phyloP scores from a whole-genome alignment of 2,888 invertebrate species.

The Erebia aethiops region DNA sequence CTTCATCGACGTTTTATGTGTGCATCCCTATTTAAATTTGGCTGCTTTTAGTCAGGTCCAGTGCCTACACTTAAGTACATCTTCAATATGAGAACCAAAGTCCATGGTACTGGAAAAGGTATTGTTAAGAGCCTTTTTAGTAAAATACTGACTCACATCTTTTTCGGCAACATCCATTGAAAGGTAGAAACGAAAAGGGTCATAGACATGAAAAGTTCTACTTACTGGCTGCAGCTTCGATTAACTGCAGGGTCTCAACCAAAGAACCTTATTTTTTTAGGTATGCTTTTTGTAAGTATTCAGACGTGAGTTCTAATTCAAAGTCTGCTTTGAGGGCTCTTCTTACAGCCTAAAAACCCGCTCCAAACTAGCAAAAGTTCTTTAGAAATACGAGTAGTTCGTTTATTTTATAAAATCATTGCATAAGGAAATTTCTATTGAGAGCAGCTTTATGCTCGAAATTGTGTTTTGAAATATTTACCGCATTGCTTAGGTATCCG shows the following conservation, averaged over 20 bases:
- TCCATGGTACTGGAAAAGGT: conserved; percentile 11
- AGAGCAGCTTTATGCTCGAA: neutral
- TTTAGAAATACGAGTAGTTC: conserved; percentile 5
- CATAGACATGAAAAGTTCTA: conserved; percentile 3
- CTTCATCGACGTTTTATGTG: neutral
- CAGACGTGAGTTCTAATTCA: conserved; percentile 2
- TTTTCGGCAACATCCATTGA: neutral
- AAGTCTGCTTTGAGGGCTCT: conserved; percentile 10
- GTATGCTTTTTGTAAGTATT: neutral
- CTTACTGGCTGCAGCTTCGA: neutral
- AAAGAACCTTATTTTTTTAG: conserved; percentile 6
- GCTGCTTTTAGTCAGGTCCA: conserved; percentile 32
- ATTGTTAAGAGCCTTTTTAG: conserved; percentile 7
- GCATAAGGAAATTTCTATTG: neutral
- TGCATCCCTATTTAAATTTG: conserved; percentile 32
- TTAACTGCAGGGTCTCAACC: conserved; percentile 5
- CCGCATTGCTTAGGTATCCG: too few species aligned
- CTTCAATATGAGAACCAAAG: conserved; percentile 30
- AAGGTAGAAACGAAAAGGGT: neutral
- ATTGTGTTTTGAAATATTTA: neutral
- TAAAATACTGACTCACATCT: neutral
- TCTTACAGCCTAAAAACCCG: conserved; percentile 2
- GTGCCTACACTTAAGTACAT: conserved; percentile 19
- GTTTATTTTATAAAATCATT: neutral
- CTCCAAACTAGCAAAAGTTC: conserved; percentile 7